Conservation (phyloP, 2,113 vertebrate genomes). For the Oriolus oriolus region DNA sequence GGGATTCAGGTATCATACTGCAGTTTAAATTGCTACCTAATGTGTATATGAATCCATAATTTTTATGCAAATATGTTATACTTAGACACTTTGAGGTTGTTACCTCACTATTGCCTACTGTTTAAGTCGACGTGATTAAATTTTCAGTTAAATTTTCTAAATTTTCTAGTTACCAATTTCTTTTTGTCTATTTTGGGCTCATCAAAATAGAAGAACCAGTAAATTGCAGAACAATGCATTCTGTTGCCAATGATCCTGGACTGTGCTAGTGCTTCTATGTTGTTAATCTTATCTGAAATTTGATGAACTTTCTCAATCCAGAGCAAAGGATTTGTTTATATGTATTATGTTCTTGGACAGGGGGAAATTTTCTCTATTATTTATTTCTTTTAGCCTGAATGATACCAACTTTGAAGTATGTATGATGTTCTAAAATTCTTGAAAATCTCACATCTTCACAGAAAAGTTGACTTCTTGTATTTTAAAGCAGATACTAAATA, state of each 20-base stretch:
- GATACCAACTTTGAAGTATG: neutral
- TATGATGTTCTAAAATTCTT: neutral
- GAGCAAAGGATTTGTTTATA: neutral
- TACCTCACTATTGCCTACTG: neutral
- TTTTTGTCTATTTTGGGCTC: neutral
- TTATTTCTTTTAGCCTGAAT: neutral
- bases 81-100: neutral
- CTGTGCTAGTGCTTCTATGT: neutral
- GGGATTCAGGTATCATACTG: conserved; percentile 75
- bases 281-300: neutral
- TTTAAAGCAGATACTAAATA: neutral
- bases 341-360: neutral
- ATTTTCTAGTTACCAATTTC: neutral
- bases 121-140: neutral
- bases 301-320: neutral
- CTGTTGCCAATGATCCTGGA: neutral
- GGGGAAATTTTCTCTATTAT: neutral
- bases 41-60: neutral
- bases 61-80: neutral
- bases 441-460: neutral
- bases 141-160: neutral
- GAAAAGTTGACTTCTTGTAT: neutral
- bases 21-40: neutral
- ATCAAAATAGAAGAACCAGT: neutral
- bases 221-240: neutral